phyloP scores from a whole-genome alignment of 2,113 vertebrate genomes.

The Pogonocichla stellata region DNA sequence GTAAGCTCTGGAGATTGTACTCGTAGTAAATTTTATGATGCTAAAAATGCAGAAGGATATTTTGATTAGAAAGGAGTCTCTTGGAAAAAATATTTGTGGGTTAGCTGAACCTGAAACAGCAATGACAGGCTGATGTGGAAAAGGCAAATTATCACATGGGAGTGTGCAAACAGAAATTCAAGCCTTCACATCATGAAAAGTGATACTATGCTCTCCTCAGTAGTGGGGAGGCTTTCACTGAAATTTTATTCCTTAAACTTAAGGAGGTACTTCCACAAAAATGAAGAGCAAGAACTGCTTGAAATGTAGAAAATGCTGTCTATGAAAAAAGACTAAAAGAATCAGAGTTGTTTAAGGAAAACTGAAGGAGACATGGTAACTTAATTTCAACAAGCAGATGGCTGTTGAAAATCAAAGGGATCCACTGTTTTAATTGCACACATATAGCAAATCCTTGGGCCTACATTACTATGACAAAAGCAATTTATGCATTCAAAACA shows the following conservation, averaged over 20 bases:
- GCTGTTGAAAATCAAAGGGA: neutral
- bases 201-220: neutral
- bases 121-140: neutral
- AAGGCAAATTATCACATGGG: neutral
- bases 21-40: neutral
- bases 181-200: neutral
- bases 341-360: neutral
- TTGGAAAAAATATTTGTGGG: neutral
- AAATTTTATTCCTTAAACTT: neutral
- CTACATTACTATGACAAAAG: neutral
- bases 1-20: neutral
- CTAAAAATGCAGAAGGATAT: neutral
- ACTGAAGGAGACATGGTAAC: neutral
- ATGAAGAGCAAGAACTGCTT: neutral
- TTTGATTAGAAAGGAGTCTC: neutral
- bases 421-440: neutral
- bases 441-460: neutral
- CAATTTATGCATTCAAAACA: neutral
- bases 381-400: neutral
- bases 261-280: neutral
- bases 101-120: neutral
- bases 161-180: neutral
- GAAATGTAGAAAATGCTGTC: neutral
- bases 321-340: neutral
- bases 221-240: neutral